These are phyloP conservation scores for Pantherophis guttatus DNA, from an alignment of 2,113 vertebrate species.

Conservation along the genomic window DNA sequence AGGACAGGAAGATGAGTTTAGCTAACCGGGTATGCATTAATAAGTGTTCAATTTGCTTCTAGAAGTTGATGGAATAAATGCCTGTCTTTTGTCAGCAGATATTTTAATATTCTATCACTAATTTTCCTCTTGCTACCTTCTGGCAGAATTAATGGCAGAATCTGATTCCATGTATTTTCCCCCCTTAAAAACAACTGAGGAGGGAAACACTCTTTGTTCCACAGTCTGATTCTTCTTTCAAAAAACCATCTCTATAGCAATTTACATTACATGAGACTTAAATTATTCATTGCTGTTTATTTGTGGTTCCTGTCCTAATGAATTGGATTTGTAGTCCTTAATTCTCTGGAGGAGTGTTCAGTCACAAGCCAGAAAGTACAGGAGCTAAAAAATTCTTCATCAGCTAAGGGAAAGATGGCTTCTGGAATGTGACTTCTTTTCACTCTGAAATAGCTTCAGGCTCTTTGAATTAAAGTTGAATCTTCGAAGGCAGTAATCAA, in stretches of 20 bases:
- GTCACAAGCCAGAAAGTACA: not conserved
- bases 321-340: not conserved
- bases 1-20: not conserved
- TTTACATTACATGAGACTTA: not conserved
- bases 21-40: not conserved
- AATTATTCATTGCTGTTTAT: not conserved
- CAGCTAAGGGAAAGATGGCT: not conserved
- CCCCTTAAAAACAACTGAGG: not conserved
- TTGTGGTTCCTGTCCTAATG: not conserved
- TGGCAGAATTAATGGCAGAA: not conserved
- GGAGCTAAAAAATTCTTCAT: not conserved
- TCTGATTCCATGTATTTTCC: not conserved
- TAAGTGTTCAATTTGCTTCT: not conserved
- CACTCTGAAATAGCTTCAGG: conserved; percentile 1
- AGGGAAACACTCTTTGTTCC: not conserved
- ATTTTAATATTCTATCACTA: not conserved
- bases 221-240: not conserved
- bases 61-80: not conserved
- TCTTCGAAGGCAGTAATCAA: not conserved
- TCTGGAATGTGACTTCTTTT: conserved; percentile 1
- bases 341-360: not conserved
- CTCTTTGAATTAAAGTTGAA: conserved; percentile 24
- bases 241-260: not conserved
- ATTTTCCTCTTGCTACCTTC: not conserved
- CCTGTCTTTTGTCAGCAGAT: not conserved